These are phyloP conservation scores for Fregata magnificens DNA, from an alignment of 2,113 vertebrate genomes.

Conservation along the genomic window DNA sequence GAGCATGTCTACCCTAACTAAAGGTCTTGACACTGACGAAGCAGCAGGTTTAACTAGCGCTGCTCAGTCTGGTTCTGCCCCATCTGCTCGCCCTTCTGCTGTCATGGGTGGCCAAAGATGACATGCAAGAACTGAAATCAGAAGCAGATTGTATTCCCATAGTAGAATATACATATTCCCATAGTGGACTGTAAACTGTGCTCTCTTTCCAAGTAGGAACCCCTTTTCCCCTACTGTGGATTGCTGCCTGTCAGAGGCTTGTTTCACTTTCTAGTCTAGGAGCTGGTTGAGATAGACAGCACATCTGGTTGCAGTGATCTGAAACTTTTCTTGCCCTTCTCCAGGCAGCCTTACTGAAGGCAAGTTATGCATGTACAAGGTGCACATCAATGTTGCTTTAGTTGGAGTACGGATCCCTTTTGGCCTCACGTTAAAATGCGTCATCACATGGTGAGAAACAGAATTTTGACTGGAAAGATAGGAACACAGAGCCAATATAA, in stretches of 20 bases:
- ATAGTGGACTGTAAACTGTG: background rate
- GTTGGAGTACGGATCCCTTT: background rate
- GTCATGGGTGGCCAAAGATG: background rate
- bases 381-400: background rate
- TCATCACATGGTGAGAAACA: background rate
- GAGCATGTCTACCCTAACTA: background rate
- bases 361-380: background rate
- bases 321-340: background rate
- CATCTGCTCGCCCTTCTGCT: background rate
- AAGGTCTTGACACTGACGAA: background rate
- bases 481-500: constrained; percentile 19
- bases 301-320: background rate
- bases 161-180: background rate
- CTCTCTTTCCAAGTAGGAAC: background rate
- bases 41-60: fast-evolving
- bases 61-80: background rate
- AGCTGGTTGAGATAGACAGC: background rate
- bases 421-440: background rate
- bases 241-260: background rate
- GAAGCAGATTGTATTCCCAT: background rate
- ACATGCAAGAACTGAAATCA: background rate
- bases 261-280: background rate
- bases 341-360: background rate
- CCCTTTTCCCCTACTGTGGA: fast-evolving
- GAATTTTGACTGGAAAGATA: constrained; percentile 27